Base-by-base conservation (phyloP, 2,888 invertebrate genomes). In the Sisyra nigra region DNA sequence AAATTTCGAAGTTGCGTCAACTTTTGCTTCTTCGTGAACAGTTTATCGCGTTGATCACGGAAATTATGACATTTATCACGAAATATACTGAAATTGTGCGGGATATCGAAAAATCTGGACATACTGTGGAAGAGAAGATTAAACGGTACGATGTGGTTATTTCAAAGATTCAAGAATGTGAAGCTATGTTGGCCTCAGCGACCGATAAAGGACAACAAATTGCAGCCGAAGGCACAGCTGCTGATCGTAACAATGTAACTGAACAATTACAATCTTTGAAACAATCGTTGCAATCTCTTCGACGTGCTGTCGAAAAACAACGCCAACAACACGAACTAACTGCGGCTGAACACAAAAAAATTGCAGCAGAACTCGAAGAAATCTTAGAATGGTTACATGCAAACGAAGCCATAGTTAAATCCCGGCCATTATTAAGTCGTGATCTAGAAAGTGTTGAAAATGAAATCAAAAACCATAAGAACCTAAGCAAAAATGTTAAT, bases 171-270 rank as follows among this genome's bases (percentile, higher is more conserved):
- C 89, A 88, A 64, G 88, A 88, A 53, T 88, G 86, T 57, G 92
- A 92, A 60, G 91, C 89, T 8, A 67, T 83, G 30, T 62, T 93
- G 7, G 84, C 88, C 0, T 78, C 85, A 4, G 89, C 92, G 1
- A 80, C 80, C 10, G 93, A 93, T 55, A 92, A 92, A 58, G 93
- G 92, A 0, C 86, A 88, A 55, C 87, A 89, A 59, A 92, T 94
- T 29, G 88, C 88, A 1, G 80, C 82, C 1, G 92, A 93, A 63
- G 89, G 91, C 34, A 81, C 86, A 2, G 79, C 85, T 0, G 80
- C 83, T 13, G 92, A 92, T 53, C 73, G 85, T 52, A 91, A 91
- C 53, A 79, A 79, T 50, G 80, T 93, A 5, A 88, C 87, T 2
- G 87, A 89, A 56, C 81, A 91, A 52, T 58, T 93, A 15, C 89